phyloP scores from a whole-genome alignment of 1,140 invertebrate species.

The Cheumatopsyche charites region DNA sequence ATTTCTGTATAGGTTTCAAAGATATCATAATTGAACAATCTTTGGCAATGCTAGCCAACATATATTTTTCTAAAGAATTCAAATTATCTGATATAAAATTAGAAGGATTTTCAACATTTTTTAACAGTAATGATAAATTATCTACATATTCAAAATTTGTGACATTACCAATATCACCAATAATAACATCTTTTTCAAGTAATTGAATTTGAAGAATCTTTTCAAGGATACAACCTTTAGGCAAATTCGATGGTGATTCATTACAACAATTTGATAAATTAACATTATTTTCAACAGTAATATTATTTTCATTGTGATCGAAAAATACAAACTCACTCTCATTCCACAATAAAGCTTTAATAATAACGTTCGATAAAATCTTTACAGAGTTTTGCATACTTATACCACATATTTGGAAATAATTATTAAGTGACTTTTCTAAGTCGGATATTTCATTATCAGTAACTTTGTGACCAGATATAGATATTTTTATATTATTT shows the following conservation, averaged over 20 bases:
- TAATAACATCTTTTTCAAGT: conserved; percentile 49
- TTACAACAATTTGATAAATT: conserved; percentile 19
- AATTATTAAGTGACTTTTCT: conserved; percentile 29
- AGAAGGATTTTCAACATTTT: conserved; percentile 1
- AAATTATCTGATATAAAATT: not conserved
- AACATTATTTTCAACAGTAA: not conserved
- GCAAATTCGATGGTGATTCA: conserved; percentile 28
- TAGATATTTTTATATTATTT: conserved; percentile 76
- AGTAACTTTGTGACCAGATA: conserved; percentile 65
- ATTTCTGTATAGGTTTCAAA: conserved; percentile 49
- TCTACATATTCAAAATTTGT: conserved; percentile 42
- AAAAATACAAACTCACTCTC: not conserved
- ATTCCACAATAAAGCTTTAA: conserved; percentile 31
- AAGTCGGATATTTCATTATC: conserved; percentile 53
- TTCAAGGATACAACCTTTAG: conserved; percentile 51
- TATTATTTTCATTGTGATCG: not conserved
- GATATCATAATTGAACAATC: conserved; percentile 61
- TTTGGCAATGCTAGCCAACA: conserved; percentile 57
- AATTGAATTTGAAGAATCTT: conserved; percentile 54
- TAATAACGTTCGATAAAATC: conserved; percentile 27
- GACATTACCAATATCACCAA: not conserved
- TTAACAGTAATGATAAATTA: conserved; percentile 37
- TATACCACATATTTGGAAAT: conserved; percentile 29
- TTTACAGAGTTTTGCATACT: conserved; percentile 14
- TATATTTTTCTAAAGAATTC: conserved; percentile 44